Evolutionary conservation across 2,113 vertebrate species (phyloP), one percentile per base, ranked within the genome.

Genomic region (Thinocorus orbignyianus): DNA sequence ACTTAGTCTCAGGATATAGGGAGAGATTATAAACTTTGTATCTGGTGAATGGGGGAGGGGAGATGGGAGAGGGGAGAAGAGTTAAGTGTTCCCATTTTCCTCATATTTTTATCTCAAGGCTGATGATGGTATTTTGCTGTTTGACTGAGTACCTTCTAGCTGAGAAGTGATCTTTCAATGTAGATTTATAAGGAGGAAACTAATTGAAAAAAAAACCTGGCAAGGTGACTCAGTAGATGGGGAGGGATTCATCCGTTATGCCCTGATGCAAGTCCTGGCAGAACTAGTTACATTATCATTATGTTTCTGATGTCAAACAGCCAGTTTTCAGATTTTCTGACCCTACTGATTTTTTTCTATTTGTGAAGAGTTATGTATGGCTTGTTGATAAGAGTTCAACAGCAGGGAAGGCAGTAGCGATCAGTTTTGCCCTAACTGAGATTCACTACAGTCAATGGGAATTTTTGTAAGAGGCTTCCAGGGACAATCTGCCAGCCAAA

Each of bases 361-460:
- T 93, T 93, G 77, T 24, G 10, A 72, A 80, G 81, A 71, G 83
- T 96, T 97, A 89, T 51, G 70, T 90, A 77, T 83, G 90, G 88
- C 49, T 93, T 96, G 86, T 93, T 97, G 95, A 97, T 96, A 74
- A 74, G 91, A 92, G 93, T 85, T 97, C 80, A 97, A 68, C 86
- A 96, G 92, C 95, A 97, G 85, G 74, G 78, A 97, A 97, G 80
- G 85, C 88, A 96, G 58, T 37, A 81, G 86, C 39, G 87, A 97
- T 97, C 90, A 69, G 84, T 88, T 97, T 84, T 96, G 79, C 60
- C 81, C 87, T 86, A 95, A 93, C 91, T 84, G 90, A 92, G 66
- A 96, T 91, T 95, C 76, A 88, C 69, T 94, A 90, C 71, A 86
- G 93, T 91, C 86, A 93, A 86, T 60, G 96, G 95, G 90, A 94